Evolutionary conservation across 1,140 invertebrate species (phyloP).

Genomic region (Hypsibius dujardini): DNA sequence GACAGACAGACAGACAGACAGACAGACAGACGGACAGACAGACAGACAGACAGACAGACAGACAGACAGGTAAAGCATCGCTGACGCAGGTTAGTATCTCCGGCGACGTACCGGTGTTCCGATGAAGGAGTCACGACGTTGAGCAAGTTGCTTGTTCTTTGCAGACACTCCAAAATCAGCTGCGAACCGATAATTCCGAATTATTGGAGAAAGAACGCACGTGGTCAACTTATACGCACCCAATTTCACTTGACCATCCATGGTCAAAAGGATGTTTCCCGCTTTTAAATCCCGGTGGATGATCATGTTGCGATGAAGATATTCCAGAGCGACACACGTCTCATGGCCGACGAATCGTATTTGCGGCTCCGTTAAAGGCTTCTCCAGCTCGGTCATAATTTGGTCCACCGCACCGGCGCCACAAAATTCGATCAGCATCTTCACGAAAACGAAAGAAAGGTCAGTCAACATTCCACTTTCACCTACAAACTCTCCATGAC

Average conservation of each 20-base stretch:
- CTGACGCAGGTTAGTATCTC: not conserved
- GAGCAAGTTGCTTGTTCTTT: constrained; percentile 83
- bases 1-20: too few species aligned
- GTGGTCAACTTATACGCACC: constrained; percentile 43
- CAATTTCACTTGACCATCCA: constrained; percentile 82
- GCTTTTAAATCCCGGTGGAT: constrained; percentile 96
- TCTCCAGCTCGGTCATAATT: constrained; percentile 94
- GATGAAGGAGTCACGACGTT: constrained; percentile 95
- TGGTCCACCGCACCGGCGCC: constrained; percentile 92
- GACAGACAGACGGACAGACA: too few species aligned
- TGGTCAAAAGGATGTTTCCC: constrained; percentile 87
- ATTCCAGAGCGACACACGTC: constrained; percentile 49
- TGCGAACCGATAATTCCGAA: constrained; percentile 32
- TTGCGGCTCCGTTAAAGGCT: constrained; percentile 78
- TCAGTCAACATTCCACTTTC: constrained; percentile 7
- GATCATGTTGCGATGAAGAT: constrained; percentile 71
- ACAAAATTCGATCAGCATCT: constrained; percentile 96
- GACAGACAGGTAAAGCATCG: not conserved
- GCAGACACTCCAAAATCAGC: constrained; percentile 99
- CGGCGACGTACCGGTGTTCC: constrained; percentile 55
- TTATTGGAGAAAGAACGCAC: constrained; percentile 20
- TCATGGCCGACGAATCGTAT: constrained; percentile 86
- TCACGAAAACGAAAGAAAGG: constrained; percentile 28
- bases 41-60: too few species aligned
- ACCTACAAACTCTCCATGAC: not conserved